Evolutionary conservation across 2,888 invertebrate species (phyloP), one percentile per base, ranked within the genome.

Genomic region (Yponomeuta sedellus): DNA sequence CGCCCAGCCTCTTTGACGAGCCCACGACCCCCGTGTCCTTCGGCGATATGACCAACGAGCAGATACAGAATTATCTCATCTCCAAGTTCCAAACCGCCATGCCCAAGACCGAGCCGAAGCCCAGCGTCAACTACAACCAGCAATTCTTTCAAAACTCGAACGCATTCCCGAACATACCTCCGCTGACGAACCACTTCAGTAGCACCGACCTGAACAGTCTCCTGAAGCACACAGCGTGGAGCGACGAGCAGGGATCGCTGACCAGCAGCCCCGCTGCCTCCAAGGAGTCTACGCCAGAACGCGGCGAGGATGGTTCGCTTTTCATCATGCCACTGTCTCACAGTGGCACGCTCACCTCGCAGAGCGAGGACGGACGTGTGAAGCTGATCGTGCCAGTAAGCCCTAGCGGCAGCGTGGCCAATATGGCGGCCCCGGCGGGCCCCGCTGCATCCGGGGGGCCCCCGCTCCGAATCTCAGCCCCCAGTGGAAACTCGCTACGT

Each of bases 271-370:
- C 91, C 8, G 86, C 88, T n/a, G 88, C 92, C 16, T 93, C 88
- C 0, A 85, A 92, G 66, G 92, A 91, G 69, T 88, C 91, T 1
- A 80, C 83, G 1, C 80, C 84, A 0, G 88, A 88, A 5, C 82
- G 74, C 4, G 75, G 73, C 52, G 87, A 85, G n/a, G 88, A 88
- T 5, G 81, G 79, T 1, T 72, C 80, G n/a, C 92, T 93, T 19
- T 94, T 94, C 72, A 94, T 95, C 69, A 94, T 94, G 82, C 94
- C 95, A 0, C 79, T 94, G 59, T 93, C 94, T 8, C 94, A 94
- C 74, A 93, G 92, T 70, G 93, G 93, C 0, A 93, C 93, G 2
- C 74, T 94, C 63, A 93, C 93, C 0, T 92, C 94, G 0, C 92
- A 93, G 0, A 93, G 93, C 22, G 82, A 92, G 11, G 93, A 93